Evolutionary conservation across 2,888 invertebrate species (phyloP).

Genomic region (Rotaria socialis): DNA sequence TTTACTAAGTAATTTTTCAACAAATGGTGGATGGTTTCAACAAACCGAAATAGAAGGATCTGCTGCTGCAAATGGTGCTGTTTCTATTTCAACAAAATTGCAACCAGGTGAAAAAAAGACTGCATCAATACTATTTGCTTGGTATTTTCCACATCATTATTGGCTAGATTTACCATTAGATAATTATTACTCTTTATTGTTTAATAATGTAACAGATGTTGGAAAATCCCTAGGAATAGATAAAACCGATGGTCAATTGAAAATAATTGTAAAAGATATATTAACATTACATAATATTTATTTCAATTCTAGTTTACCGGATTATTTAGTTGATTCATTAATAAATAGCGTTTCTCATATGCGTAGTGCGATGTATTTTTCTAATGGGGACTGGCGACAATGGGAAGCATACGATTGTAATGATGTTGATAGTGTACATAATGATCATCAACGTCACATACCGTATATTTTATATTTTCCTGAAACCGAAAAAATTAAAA

Average conservation of each 20-base stretch:
- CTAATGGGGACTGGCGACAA: conserved; percentile 40
- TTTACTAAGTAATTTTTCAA: neutral
- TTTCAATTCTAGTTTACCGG: conserved; percentile 37
- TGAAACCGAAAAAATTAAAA: conserved; percentile 36
- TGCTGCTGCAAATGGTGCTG: neutral
- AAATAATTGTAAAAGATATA: neutral
- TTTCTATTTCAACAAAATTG: neutral
- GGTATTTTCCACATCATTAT: conserved; percentile 16
- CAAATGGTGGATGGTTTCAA: neutral
- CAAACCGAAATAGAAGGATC: neutral
- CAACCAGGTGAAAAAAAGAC: neutral
- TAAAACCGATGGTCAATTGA: neutral
- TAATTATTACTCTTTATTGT: neutral
- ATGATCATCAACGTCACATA: conserved; percentile 41
- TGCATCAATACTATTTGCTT: neutral
- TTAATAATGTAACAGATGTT: neutral
- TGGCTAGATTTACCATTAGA: conserved; percentile 1
- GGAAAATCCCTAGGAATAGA: neutral
- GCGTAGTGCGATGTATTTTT: conserved; percentile 38
- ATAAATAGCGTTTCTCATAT: conserved; percentile 38
- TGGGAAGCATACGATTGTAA: conserved; percentile 41
- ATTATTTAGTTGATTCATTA: conserved; percentile 33
- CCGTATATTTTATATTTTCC: conserved; percentile 39
- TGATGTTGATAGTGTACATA: conserved; percentile 42
- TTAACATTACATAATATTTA: conserved; percentile 8